Conservation (phyloP, 2,113 vertebrate species). For the Telmatochromis sp. region DNA sequence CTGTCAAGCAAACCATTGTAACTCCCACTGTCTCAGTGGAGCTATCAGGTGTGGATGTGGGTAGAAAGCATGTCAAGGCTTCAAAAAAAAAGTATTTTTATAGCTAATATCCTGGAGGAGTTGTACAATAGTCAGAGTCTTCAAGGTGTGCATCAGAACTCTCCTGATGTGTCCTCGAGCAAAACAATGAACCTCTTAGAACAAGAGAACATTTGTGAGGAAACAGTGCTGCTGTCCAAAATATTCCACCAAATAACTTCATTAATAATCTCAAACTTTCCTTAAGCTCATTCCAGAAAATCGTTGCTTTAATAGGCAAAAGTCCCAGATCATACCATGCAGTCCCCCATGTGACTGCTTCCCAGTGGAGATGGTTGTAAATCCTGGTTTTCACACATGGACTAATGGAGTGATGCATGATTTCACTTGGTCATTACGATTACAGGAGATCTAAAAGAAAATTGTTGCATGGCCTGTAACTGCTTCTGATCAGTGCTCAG, state of each 20-base stretch:
- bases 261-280: conserved; percentile 1
- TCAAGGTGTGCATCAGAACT: neutral
- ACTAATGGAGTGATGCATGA: neutral
- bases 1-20: neutral
- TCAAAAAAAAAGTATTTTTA: neutral
- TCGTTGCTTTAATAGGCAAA: neutral
- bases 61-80: neutral
- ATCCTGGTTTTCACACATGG: neutral
- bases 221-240: neutral
- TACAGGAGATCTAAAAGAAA: neutral
- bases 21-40: neutral
- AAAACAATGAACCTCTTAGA: neutral
- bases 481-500: neutral
- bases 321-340: neutral
- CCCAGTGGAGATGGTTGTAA: neutral
- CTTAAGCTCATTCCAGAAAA: neutral
- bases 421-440: neutral
- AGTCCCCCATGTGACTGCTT: neutral
- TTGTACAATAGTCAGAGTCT: neutral
- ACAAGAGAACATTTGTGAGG: neutral
- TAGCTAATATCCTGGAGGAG: neutral
- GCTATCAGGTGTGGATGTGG: neutral
- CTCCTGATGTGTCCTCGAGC: neutral
- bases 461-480: neutral
- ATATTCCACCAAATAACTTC: neutral